Conservation (phyloP, 2,113 vertebrate genomes). For the Thamnaconus septentrionalis region DNA sequence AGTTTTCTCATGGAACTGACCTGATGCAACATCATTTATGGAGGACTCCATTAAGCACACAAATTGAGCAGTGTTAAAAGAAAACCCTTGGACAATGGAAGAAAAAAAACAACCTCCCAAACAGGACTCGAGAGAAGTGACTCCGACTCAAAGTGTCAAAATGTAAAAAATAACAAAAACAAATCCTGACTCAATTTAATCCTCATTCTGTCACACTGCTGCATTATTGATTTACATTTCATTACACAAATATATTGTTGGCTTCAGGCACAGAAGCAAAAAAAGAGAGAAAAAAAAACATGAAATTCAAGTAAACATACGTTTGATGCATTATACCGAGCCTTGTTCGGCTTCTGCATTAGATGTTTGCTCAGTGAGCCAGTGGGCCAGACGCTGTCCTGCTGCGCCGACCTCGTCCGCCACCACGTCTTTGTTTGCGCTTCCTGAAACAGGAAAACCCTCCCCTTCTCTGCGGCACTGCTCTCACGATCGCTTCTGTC, state of each 20-base stretch:
- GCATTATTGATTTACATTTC: too few species aligned
- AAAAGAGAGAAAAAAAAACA: too few species aligned
- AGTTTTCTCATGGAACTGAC: neutral
- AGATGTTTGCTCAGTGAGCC: slow-evolving; percentile 58
- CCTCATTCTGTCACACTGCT: too few species aligned
- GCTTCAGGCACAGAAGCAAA: too few species aligned
- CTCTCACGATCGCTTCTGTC: neutral
- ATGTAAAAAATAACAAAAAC: too few species aligned
- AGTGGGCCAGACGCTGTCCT: slow-evolving; percentile 44
- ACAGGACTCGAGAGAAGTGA: too few species aligned
- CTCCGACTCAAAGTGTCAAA: too few species aligned
- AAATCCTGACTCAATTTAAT: too few species aligned
- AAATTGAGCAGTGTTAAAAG: neutral
- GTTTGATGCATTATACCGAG: neutral
- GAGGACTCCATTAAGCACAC: neutral
- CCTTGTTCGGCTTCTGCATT: slow-evolving; percentile 6
- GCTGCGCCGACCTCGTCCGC: slow-evolving; percentile 20
- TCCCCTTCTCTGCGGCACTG: slow-evolving; percentile 7
- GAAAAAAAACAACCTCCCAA: too few species aligned
- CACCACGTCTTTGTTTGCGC: slow-evolving; percentile 55
- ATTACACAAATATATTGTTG: too few species aligned
- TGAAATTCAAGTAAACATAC: neutral
- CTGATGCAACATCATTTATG: neutral
- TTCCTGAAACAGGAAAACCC: slow-evolving; percentile 46
- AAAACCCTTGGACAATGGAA: too few species aligned